A percentile compares a stretch with the other conserved stretches of the same genome.
These are phyloP conservation scores for Caenorhabditis wallacei DNA, from an alignment of 2,888 invertebrate species.

Conservation along the genomic window DNA sequence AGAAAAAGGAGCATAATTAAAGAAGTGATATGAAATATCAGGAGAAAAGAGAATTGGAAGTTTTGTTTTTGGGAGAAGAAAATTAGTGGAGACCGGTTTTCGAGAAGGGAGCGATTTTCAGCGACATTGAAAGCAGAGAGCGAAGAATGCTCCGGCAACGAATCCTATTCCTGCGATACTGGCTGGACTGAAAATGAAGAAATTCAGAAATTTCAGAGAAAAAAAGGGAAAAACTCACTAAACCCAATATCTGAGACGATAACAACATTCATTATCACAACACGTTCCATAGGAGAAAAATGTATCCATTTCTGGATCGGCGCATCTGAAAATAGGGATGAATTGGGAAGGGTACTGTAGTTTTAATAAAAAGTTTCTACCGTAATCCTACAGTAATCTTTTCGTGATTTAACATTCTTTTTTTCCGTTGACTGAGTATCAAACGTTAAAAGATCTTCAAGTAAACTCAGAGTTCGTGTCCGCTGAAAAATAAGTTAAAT, in stretches of 20 bases:
- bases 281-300: conserved; percentile 73
- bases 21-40: conserved; percentile 44
- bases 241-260: conserved; percentile 71
- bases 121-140: conserved; percentile 76
- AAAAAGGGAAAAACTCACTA: conserved; percentile 66
- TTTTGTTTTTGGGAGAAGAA: conserved; percentile 34
- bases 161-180: conserved; percentile 73
- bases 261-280: conserved; percentile 73
- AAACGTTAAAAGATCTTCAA: background rate
- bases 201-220: background rate
- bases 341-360: background rate
- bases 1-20: conserved; percentile 1
- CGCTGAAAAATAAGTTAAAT: no score
- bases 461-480: no score
- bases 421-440: no score
- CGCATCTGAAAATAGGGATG: conserved; percentile 67
- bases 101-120: conserved; percentile 5
- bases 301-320: conserved; percentile 67
- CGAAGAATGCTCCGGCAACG: conserved; percentile 74
- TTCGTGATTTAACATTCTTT: no score
- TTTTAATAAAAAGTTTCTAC: no score
- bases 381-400: no score
- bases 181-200: conserved; percentile 69
- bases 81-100: background rate
- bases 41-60: conserved; percentile 31